Conservation (phyloP, 2,113 vertebrate species). For the Peromyscus californicus region DNA sequence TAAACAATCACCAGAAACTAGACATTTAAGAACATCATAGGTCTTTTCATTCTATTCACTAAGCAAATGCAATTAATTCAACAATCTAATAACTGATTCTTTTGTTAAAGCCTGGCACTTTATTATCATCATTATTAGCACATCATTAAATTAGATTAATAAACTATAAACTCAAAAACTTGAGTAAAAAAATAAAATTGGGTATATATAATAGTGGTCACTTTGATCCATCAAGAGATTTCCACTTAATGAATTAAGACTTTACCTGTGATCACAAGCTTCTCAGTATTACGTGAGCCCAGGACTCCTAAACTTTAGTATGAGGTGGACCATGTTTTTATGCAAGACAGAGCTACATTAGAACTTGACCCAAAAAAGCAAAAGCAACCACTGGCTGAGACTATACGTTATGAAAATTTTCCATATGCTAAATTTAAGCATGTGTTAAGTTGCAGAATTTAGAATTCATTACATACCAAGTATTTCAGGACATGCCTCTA, state of each 20-base stretch:
- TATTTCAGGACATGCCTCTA: neutral
- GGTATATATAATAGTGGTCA: neutral
- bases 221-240: neutral
- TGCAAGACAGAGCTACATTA: neutral
- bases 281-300: neutral
- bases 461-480: neutral
- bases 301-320: neutral
- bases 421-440: neutral
- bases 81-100: neutral
- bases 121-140: neutral
- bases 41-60: neutral
- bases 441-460: neutral
- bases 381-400: neutral
- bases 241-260: neutral
- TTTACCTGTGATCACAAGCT: neutral
- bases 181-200: neutral
- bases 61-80: conserved; percentile 53
- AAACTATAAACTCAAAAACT: neutral
- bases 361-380: neutral
- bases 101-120: neutral
- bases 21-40: neutral
- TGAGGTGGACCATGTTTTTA: too few species aligned
- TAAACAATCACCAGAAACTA: neutral
- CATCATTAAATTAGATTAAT: neutral
- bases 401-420: neutral